Evolutionary conservation across 1,140 invertebrate species (phyloP).

Genomic region (Drosophila kohkoa): DNA sequence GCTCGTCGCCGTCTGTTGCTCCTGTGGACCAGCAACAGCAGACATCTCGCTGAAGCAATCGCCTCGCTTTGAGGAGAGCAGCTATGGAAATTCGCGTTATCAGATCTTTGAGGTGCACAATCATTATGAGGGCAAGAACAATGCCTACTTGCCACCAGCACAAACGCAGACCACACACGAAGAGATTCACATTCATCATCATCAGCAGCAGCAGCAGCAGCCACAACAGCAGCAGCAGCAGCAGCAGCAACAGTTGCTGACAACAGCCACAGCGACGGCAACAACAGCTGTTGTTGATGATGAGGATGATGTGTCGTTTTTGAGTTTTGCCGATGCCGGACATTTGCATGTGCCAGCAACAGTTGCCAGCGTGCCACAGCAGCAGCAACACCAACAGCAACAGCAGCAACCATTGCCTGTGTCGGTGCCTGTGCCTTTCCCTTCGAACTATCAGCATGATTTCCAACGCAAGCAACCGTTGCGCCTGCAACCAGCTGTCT

Average conservation of each 20-base stretch:
- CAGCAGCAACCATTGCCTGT: conserved; percentile 14
- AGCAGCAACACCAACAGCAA: conserved; percentile 16
- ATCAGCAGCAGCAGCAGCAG: background rate
- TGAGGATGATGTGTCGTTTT: conserved; percentile 60
- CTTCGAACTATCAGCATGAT: conserved; percentile 76
- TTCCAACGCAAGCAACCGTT: conserved; percentile 49
- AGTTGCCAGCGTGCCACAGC: conserved; percentile 25
- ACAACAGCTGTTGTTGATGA: conserved; percentile 26
- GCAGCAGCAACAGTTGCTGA: conserved; percentile 26
- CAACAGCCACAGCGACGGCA: conserved; percentile 1
- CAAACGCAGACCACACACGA: conserved; percentile 32
- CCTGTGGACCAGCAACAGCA: conserved; percentile 56
- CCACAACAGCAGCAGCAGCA: conserved; percentile 12
- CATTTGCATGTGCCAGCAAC: conserved; percentile 16
- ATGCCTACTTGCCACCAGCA: conserved; percentile 56
- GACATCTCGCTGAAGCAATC: conserved; percentile 69
- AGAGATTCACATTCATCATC: conserved; percentile 56
- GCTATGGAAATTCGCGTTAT: conserved; percentile 68
- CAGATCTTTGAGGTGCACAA: conserved; percentile 81
- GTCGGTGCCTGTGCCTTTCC: conserved; percentile 62
- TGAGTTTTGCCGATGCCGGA: conserved; percentile 54
- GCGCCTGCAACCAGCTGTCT: conserved; percentile 12
- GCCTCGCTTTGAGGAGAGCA: conserved; percentile 67
- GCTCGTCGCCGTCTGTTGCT: conserved; percentile 56
- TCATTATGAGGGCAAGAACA: conserved; percentile 57